phyloP scores from a whole-genome alignment of 64 coral and sea anemone genomes.

The Stichodactyla mertensii region DNA sequence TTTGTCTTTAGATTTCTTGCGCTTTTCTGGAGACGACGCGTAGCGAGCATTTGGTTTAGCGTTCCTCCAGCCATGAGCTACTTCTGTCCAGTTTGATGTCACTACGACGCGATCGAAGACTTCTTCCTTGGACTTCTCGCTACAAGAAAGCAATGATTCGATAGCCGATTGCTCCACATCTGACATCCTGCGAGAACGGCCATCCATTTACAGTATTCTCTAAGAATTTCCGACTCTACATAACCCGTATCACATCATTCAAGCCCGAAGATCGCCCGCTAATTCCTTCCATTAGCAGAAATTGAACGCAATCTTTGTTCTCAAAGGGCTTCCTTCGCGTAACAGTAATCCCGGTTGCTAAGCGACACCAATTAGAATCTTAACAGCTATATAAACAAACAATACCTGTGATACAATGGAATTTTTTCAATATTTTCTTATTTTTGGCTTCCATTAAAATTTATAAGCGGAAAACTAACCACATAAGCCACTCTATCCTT shows the following conservation, averaged over 20 bases:
- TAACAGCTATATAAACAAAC: background rate
- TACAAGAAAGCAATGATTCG: conserved; percentile 44
- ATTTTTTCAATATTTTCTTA: background rate
- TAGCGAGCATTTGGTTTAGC: conserved; percentile 71
- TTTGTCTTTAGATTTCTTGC: conserved; percentile 83
- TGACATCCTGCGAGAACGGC: background rate
- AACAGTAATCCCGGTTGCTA: background rate
- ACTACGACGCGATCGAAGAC: conserved; percentile 46
- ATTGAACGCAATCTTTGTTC: background rate
- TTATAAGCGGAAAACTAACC: too few species aligned
- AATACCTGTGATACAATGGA: background rate
- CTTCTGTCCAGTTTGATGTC: conserved; percentile 70
- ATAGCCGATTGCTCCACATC: conserved; percentile 15
- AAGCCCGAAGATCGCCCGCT: background rate
- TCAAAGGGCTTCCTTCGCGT: background rate
- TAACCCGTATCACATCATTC: background rate
- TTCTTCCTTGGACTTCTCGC: conserved; percentile 46
- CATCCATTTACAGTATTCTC: background rate
- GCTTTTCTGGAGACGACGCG: conserved; percentile 41
- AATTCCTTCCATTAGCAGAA: background rate
- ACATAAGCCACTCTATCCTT: too few species aligned
- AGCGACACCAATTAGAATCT: background rate
- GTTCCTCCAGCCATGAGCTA: conserved; percentile 64
- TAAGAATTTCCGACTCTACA: background rate
- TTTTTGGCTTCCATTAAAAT: background rate